A percentile compares a stretch with the other conserved stretches of the same genome.
Evolutionary conservation across 2,888 invertebrate species (phyloP).

Genomic region (Argynnis bischoffii): DNA sequence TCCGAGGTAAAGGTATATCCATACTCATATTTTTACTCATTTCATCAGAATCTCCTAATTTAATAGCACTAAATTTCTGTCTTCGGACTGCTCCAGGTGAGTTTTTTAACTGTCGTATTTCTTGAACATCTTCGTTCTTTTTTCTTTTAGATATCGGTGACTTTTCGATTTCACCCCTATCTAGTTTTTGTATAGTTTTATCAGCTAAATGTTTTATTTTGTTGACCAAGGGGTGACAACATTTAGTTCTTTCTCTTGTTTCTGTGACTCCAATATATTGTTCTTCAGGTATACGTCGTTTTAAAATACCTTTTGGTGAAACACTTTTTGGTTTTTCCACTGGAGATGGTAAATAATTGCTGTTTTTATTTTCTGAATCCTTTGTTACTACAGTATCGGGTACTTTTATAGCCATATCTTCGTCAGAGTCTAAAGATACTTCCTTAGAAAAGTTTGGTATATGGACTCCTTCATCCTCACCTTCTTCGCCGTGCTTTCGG

Average conservation of each 20-base stretch:
- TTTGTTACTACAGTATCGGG: conserved; percentile 53
- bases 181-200: conserved; percentile 80
- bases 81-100: conserved; percentile 84
- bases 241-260: conserved; percentile 77
- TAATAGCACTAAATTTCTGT: conserved; percentile 77
- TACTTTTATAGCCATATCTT: conserved; percentile 61
- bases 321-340: conserved; percentile 67
- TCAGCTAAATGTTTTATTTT: conserved; percentile 85
- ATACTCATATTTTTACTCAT: conserved; percentile 74
- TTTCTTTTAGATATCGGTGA: conserved; percentile 67
- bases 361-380: conserved; percentile 56
- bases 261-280: conserved; percentile 71
- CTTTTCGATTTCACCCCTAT: conserved; percentile 70
- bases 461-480: conserved; percentile 72
- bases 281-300: conserved; percentile 73
- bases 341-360: conserved; percentile 57
- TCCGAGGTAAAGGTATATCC: conserved; percentile 73
- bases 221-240: conserved; percentile 84
- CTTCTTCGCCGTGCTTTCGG: conserved; percentile 73
- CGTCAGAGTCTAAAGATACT: conserved; percentile 74
- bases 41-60: conserved; percentile 76
- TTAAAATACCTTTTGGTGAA: conserved; percentile 80
- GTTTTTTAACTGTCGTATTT: conserved; percentile 82
- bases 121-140: conserved; percentile 81
- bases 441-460: conserved; percentile 79